A percentile compares a stretch with the other conserved stretches of the same genome.
These are phyloP conservation scores for Rhyacophila brunnea DNA, from an alignment of 1,140 invertebrate genomes.

Conservation along the genomic window DNA sequence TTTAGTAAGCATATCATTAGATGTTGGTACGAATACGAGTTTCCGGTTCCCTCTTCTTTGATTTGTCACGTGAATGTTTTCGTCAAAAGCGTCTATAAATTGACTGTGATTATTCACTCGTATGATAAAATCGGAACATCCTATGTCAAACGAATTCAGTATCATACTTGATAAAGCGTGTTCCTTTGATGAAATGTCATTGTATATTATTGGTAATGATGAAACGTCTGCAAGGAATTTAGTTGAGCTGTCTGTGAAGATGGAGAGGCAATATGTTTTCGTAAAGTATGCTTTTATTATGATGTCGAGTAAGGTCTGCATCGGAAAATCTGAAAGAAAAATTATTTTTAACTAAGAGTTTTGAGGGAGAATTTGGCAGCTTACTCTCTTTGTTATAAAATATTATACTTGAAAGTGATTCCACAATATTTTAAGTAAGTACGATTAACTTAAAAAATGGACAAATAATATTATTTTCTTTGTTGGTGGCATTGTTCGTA, in stretches of 20 bases:
- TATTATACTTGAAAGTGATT: too few species aligned
- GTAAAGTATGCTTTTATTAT: constrained; percentile 25
- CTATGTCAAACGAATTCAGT: constrained; percentile 21
- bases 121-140: constrained; percentile 34
- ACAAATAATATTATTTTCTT: too few species aligned
- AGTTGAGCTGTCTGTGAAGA: constrained; percentile 7
- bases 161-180: constrained; percentile 5
- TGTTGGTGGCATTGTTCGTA: too few species aligned
- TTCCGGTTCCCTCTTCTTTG: constrained; percentile 30
- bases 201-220: not conserved
- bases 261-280: constrained; percentile 25
- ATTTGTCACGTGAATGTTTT: constrained; percentile 32
- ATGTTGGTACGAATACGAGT: constrained; percentile 26
- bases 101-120: constrained; percentile 1
- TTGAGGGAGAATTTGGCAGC: too few species aligned
- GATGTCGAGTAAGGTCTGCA: constrained; percentile 1
- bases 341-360: too few species aligned
- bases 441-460: too few species aligned
- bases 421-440: too few species aligned
- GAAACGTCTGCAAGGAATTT: not conserved
- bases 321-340: too few species aligned
- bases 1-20: not conserved
- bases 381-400: too few species aligned
- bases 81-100: constrained; percentile 24
- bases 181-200: too few species aligned